Percentiles rank a stretch among this genome's conserved stretches.
These are phyloP conservation scores for Geotrypetes seraphini DNA, from an alignment of 2,797 vertebrate genomes.

Conservation along the genomic window DNA sequence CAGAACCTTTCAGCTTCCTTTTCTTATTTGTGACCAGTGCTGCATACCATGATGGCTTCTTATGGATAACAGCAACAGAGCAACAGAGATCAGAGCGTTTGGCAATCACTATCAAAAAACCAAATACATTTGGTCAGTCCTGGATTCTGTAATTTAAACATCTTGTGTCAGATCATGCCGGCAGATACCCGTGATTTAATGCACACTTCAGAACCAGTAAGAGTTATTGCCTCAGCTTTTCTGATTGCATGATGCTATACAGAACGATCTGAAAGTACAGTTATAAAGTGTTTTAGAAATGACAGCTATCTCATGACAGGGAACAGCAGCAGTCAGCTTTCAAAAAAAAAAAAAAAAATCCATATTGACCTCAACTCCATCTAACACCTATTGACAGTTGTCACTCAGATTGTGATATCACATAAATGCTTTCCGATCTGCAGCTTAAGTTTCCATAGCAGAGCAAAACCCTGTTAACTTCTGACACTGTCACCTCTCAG, in stretches of 20 bases:
- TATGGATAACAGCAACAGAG: no score
- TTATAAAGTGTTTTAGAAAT: constrained; percentile 55
- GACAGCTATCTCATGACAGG: constrained; percentile 56
- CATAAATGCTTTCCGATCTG: constrained; percentile 69
- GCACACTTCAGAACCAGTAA: no score
- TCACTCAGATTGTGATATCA: constrained; percentile 64
- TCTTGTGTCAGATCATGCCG: no score
- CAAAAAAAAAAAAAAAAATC: constrained; percentile 56
- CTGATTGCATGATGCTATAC: constrained; percentile 21
- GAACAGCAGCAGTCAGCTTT: constrained; percentile 44
- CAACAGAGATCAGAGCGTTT: no score
- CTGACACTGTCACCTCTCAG: constrained; percentile 57
- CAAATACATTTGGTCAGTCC: no score
- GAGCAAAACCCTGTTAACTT: constrained; percentile 71
- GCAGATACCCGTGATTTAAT: no score
- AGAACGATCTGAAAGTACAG: constrained; percentile 34
- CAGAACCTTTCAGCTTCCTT: no score
- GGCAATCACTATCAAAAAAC: no score
- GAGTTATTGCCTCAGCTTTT: constrained; percentile 20
- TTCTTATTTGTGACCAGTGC: no score
- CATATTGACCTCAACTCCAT: constrained; percentile 57
- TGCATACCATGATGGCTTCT: no score
- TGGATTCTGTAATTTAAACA: no score
- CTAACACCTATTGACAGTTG: constrained; percentile 62
- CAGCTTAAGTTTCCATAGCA: constrained; percentile 65